These are phyloP conservation scores for honey bee (Apis mellifera) DNA, from an alignment of 1,140 invertebrate species.

Conservation along the genomic window DNA sequence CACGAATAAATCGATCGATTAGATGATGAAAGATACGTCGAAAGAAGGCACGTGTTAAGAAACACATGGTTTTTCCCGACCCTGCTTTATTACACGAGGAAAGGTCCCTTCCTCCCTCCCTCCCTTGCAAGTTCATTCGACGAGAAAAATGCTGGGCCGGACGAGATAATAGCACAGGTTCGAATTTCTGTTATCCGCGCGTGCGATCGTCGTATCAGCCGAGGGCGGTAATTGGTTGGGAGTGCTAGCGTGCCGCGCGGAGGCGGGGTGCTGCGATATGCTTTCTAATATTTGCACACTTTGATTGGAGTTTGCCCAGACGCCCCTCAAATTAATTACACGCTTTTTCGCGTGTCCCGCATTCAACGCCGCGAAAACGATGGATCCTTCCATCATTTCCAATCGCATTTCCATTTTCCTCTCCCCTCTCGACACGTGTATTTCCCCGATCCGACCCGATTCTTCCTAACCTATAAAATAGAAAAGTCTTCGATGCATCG, in stretches of 20 bases:
- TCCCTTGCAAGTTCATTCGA: neutral
- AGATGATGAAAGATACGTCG: too few relatives aligned
- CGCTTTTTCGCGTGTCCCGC: constrained; percentile 61
- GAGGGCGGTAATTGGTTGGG: constrained; percentile 58
- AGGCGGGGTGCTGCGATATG: constrained; percentile 55
- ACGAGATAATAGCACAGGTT: constrained; percentile 45
- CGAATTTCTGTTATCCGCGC: constrained; percentile 62
- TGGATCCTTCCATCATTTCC: neutral
- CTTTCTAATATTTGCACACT: constrained; percentile 72
- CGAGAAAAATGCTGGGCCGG: constrained; percentile 9
- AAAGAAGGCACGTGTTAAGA: too few relatives aligned
- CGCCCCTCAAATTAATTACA: constrained; percentile 67
- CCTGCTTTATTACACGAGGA: too few relatives aligned
- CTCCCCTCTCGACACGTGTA: neutral
- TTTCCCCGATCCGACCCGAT: too few relatives aligned
- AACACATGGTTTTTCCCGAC: too few relatives aligned
- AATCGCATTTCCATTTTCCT: neutral
- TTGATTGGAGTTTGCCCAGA: constrained; percentile 71
- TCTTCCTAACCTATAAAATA: too few relatives aligned
- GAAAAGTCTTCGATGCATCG: too few relatives aligned
- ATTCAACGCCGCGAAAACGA: constrained; percentile 42
- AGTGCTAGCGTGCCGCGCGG: constrained; percentile 11
- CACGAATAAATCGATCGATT: too few relatives aligned
- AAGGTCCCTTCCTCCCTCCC: too few relatives aligned
- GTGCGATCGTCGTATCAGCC: constrained; percentile 54